A percentile compares a stretch with the other conserved stretches of the same genome.
These are phyloP conservation scores for Ancistrus triradiatus DNA, from an alignment of 2,113 vertebrate species.

Conservation along the genomic window DNA sequence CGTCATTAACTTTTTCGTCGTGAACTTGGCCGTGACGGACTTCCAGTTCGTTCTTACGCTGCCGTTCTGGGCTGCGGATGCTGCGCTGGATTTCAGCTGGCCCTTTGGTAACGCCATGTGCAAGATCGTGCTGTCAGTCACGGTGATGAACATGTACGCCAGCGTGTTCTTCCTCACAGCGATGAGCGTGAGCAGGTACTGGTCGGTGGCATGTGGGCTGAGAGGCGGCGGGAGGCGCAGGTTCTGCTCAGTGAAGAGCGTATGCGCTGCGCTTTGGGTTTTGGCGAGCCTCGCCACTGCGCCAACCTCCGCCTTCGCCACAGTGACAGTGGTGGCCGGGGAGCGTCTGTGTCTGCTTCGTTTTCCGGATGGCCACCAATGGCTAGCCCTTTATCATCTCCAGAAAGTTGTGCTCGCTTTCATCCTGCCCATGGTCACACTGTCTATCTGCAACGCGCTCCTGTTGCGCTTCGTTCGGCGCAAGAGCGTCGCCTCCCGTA, in stretches of 20 bases:
- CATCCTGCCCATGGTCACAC: constrained; percentile 63
- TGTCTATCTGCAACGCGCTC: constrained; percentile 64
- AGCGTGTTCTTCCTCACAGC: constrained; percentile 72
- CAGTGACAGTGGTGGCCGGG: constrained; percentile 56
- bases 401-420: constrained; percentile 70
- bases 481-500: constrained; percentile 60
- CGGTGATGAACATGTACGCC: constrained; percentile 74
- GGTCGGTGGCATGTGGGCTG: constrained; percentile 56
- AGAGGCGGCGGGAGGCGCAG: constrained; percentile 25
- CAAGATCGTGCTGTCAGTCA: constrained; percentile 68
- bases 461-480: constrained; percentile 64
- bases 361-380: constrained; percentile 66
- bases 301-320: constrained; percentile 66
- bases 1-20: constrained; percentile 68
- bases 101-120: constrained; percentile 72
- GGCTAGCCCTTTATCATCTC: constrained; percentile 67
- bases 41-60: constrained; percentile 72
- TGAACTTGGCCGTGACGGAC: constrained; percentile 68
- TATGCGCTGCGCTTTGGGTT: constrained; percentile 66
- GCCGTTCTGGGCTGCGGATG: constrained; percentile 75
- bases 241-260: constrained; percentile 55
- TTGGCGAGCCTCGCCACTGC: constrained; percentile 59
- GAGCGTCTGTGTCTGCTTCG: constrained; percentile 67
- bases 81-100: constrained; percentile 73
- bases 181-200: constrained; percentile 72